Evolutionary conservation across 1,140 invertebrate species (phyloP).

Genomic region (Drosophila aff.): DNA sequence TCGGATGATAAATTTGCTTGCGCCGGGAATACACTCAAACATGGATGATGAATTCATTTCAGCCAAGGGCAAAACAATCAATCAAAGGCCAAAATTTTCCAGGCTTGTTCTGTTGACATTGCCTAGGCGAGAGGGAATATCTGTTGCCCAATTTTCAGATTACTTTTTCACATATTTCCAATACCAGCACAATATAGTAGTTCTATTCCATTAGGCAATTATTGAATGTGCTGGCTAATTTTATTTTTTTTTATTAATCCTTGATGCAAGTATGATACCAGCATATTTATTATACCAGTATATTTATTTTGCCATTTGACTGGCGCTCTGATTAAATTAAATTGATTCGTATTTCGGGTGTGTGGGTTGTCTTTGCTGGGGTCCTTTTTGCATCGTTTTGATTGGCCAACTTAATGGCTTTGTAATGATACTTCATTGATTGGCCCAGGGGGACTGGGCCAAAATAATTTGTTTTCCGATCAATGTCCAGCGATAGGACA

Average conservation of each 20-base stretch:
- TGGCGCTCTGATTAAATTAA: constrained; percentile 62
- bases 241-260: constrained; percentile 33
- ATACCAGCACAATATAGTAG: constrained; percentile 14
- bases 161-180: constrained; percentile 20
- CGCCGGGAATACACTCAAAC: constrained; percentile 29
- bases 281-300: constrained; percentile 16
- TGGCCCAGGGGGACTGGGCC: constrained; percentile 39
- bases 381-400: constrained; percentile 64
- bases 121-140: neutral
- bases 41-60: constrained; percentile 72
- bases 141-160: constrained; percentile 19
- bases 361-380: constrained; percentile 5
- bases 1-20: constrained; percentile 32
- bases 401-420: constrained; percentile 74
- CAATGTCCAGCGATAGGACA: constrained; percentile 49
- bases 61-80: constrained; percentile 65
- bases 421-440: constrained; percentile 69
- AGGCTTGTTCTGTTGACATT: constrained; percentile 28
- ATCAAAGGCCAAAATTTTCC: constrained; percentile 41
- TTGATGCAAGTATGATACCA: constrained; percentile 12
- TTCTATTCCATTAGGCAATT: constrained; percentile 39
- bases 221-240: constrained; percentile 20
- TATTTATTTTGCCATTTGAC: constrained; percentile 2
- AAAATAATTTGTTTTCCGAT: constrained; percentile 50
- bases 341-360: constrained; percentile 27